Percentiles rank a stretch among this genome's conserved stretches.
These are phyloP conservation scores for Callinectes sapidus DNA, from an alignment of 2,888 invertebrate species.

Conservation along the genomic window DNA sequence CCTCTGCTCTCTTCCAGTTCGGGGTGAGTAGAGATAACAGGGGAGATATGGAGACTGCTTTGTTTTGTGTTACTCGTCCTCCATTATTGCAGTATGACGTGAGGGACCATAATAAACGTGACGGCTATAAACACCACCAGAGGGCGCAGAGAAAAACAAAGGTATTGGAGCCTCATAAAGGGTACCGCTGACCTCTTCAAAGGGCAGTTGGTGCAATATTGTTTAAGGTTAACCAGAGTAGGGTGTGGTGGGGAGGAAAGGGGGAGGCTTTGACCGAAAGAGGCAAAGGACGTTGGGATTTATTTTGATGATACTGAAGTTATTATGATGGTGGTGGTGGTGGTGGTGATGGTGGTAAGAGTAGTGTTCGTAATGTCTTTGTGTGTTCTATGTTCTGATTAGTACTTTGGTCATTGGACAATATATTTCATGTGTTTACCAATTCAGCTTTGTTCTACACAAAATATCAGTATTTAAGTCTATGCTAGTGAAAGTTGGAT, in stretches of 20 bases:
- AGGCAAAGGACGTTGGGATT: background rate
- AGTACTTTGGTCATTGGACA: background rate
- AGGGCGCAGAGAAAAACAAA: background rate
- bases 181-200: background rate
- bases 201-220: background rate
- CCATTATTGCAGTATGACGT: conserved; percentile 2
- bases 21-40: background rate
- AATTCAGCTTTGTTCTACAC: background rate
- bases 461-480: background rate
- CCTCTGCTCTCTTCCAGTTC: background rate
- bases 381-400: background rate
- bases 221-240: background rate
- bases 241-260: background rate
- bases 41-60: background rate
- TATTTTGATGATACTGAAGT: conserved; percentile 1
- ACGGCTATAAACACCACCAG: background rate
- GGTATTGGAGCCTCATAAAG: conserved; percentile 5
- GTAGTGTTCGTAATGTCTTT: background rate
- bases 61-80: background rate
- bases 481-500: background rate
- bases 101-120: background rate
- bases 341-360: conserved; percentile 3
- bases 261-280: background rate
- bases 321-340: background rate
- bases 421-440: background rate